phyloP scores from a whole-genome alignment of 2,113 vertebrate genomes.

The Burhinus oedicnemus region DNA sequence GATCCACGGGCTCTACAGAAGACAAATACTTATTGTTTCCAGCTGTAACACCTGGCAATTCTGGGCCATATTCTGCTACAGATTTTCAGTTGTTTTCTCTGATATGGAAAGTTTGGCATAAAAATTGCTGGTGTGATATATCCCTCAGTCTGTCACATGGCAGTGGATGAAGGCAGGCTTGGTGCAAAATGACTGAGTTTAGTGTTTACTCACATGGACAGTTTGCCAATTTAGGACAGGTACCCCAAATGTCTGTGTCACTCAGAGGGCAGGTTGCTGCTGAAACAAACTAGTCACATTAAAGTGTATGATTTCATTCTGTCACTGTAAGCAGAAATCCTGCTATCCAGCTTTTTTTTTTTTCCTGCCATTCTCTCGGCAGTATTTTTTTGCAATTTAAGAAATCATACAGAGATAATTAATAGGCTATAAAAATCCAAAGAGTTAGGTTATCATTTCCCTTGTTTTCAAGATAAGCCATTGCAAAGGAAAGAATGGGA shows the following conservation, averaged over 20 bases:
- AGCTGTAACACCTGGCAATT: background rate
- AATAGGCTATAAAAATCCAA: background rate
- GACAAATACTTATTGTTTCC: background rate
- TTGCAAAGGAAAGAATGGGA: background rate
- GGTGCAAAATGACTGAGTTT: background rate
- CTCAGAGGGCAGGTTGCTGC: background rate
- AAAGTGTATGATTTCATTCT: background rate
- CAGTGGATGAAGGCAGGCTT: background rate
- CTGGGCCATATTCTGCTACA: background rate
- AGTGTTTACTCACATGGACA: background rate
- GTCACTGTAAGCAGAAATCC: background rate
- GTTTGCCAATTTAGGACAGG: background rate
- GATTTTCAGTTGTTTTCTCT: background rate
- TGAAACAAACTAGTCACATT: background rate
- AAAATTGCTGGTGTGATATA: background rate
- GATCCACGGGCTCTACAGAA: background rate
- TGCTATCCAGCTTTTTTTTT: background rate
- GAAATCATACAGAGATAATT: constrained; percentile 32
- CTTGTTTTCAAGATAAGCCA: constrained; percentile 41
- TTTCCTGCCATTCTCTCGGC: background rate
- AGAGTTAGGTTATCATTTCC: background rate
- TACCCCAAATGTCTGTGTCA: background rate
- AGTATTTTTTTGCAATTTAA: background rate
- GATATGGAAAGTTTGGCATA: background rate
- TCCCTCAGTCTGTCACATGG: background rate